Evolutionary conservation across 2,797 vertebrate genomes (phyloP), one percentile per base, ranked within the genome.

Genomic region (Gouania willdenowi): DNA sequence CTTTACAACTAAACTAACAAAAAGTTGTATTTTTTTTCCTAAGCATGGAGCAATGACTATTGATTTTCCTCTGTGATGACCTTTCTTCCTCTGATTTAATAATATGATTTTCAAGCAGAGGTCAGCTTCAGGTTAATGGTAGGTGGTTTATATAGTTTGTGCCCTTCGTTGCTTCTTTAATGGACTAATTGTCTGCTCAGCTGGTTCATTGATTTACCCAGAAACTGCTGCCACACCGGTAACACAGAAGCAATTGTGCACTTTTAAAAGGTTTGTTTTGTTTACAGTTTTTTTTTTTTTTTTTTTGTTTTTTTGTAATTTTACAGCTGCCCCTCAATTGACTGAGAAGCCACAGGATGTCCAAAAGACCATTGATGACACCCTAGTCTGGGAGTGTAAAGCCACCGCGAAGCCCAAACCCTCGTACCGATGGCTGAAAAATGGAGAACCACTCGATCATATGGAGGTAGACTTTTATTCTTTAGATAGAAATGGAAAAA

Each of bases 341-440:
- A 68, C 87, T 2, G 93, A 95, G 71, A 93, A 87, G 34, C 90
- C 95, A 48, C 76, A 82, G 8, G 92, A 98, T 6, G 83, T 83
- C 2, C 92, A 89, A 1, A 90, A 82, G 45, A 89, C 92, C 40
- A 91, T 97, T 0, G 95, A 95, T 38, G 95, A 97, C 23, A 90
- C 83, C 2, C 81, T 97, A 5, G 34, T 82, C 31, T 95, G 94
- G 93, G 94, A 97, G 5, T 98, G 95, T 67, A 93, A 89, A 32
- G 95, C 95, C 1, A 94, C 69, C 0, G 95, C 92, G 10, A 91
- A 92, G 26, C 95, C 95, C 0, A 93, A 94, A n/a, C 91, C 95
- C 22, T 91, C 92, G 0, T 96, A 95, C 75, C 87, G 73, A 57
- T 98, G 95, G 95, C 85, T 97, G 45, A 98, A 93, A 69, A 96